Conservation (phyloP, 2,888 invertebrate species). For the Ectobius pallidus region DNA sequence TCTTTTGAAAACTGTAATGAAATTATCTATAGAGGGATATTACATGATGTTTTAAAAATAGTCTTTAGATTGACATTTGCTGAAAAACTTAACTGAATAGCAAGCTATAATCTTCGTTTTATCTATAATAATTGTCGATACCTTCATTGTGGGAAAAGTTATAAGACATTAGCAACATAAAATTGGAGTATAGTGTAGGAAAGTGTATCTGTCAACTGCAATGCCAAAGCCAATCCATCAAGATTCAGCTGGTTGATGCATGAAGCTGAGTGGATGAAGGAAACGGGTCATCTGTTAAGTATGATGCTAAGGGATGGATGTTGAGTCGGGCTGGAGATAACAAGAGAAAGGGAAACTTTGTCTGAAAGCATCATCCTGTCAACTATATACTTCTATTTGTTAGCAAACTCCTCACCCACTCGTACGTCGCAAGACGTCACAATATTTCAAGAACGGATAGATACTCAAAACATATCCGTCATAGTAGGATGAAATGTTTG, state of each 20-base stretch:
- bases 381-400: slow-evolving; percentile 19
- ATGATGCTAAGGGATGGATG: not conserved
- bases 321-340: not conserved
- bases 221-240: slow-evolving; percentile 38
- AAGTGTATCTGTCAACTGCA: slow-evolving; percentile 34
- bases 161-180: too few relatives aligned
- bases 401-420: slow-evolving; percentile 2
- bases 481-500: not conserved
- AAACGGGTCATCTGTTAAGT: slow-evolving; percentile 22
- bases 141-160: too few relatives aligned
- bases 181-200: slow-evolving; percentile 26
- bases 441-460: slow-evolving; percentile 17
- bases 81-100: too few relatives aligned
- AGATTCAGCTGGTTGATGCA: slow-evolving; percentile 14
- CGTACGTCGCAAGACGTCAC: not conserved
- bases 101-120: too few relatives aligned
- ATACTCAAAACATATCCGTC: not conserved
- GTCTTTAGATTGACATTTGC: too few relatives aligned
- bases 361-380: slow-evolving; percentile 23
- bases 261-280: not conserved
- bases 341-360: slow-evolving; percentile 22
- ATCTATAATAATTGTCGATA: too few relatives aligned
- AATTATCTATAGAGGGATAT: too few relatives aligned
- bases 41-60: too few relatives aligned
- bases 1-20: too few relatives aligned